A percentile compares a stretch with the other conserved stretches of the same genome.
These are phyloP conservation scores for Phyllotis vaccarum DNA, from an alignment of 2,797 vertebrate genomes.

Conservation along the genomic window DNA sequence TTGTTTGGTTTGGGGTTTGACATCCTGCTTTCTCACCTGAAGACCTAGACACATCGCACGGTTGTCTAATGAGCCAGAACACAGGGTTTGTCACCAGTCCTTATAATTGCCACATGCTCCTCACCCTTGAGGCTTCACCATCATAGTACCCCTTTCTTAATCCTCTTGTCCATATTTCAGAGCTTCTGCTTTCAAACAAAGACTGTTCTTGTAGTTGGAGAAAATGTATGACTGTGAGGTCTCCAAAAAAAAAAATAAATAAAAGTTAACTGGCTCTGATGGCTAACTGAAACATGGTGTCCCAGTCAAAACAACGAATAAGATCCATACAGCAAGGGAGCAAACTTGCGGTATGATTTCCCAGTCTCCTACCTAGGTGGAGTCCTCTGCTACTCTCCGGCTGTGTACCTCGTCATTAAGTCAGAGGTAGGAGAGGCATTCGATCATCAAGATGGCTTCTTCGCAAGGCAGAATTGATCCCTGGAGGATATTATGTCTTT, in stretches of 20 bases:
- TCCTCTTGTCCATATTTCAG: background rate
- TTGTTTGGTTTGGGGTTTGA: no score
- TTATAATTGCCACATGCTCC: rapidly evolving
- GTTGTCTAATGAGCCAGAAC: background rate
- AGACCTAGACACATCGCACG: background rate
- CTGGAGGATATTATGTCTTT: conserved; percentile 6
- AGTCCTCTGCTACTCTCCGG: background rate
- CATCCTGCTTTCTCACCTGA: no score
- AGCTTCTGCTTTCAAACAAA: background rate
- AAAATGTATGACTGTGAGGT: no score
- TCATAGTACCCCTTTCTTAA: background rate
- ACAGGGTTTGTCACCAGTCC: rapidly evolving
- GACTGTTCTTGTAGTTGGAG: background rate
- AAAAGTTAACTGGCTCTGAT: background rate
- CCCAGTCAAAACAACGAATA: background rate
- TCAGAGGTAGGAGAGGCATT: conserved; percentile 14
- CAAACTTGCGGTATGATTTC: background rate
- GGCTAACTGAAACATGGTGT: background rate
- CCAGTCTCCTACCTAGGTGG: background rate
- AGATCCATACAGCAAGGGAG: background rate
- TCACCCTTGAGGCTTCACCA: rapidly evolving
- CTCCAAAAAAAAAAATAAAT: background rate
- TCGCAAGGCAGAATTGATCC: conserved; percentile 13
- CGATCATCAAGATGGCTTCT: background rate
- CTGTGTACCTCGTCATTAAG: background rate